phyloP scores from a whole-genome alignment of 2,797 vertebrate genomes.

The Pangasius krempfi region DNA sequence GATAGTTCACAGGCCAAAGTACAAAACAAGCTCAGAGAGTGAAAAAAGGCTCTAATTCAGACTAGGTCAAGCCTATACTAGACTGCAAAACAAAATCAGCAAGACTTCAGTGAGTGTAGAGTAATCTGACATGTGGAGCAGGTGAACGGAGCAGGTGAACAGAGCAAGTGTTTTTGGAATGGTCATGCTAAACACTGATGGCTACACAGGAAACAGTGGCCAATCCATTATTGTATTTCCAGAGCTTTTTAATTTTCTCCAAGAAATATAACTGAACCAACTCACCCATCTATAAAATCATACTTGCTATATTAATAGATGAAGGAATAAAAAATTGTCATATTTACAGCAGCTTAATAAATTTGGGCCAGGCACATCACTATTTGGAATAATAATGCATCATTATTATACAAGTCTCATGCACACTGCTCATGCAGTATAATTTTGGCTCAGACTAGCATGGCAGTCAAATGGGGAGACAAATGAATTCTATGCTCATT shows the following conservation, averaged over 20 bases:
- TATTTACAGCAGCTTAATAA: conserved; percentile 6
- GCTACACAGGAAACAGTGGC: not conserved
- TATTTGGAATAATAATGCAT: conserved; percentile 23
- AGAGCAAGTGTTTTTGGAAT: not conserved
- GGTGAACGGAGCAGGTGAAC: not conserved
- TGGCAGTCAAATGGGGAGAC: conserved; percentile 26
- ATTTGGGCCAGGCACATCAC: not conserved
- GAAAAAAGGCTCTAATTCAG: not conserved
- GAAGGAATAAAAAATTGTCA: conserved; percentile 6
- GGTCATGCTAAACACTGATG: not conserved
- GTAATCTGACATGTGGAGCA: not conserved
- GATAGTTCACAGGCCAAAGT: not conserved
- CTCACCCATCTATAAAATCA: conserved; percentile 4
- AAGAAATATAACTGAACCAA: not conserved
- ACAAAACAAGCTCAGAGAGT: not conserved
- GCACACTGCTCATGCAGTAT: not conserved
- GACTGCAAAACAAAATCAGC: not conserved
- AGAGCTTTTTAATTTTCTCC: not conserved
- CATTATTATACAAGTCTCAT: conserved; percentile 25
- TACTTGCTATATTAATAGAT: not conserved
- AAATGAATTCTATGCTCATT: conserved; percentile 42
- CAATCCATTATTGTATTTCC: not conserved
- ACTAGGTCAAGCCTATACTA: not conserved
- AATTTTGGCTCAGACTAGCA: conserved; percentile 21
- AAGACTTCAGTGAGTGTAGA: not conserved